Conservation (phyloP, 1,140 invertebrate genomes). For the Hylaeus anthracinus region DNA sequence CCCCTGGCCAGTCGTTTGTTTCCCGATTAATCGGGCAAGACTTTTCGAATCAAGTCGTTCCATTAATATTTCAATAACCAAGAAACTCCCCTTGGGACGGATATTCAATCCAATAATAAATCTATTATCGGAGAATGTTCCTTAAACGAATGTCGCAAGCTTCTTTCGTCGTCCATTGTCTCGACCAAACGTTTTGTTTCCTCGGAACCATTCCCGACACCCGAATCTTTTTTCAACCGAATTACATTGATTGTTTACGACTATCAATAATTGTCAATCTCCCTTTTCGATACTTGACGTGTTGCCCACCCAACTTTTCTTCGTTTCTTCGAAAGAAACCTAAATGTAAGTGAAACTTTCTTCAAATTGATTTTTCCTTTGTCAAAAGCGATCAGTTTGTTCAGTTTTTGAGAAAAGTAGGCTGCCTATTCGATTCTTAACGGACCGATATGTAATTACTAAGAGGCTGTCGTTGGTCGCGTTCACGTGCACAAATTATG, state of each 20-base stretch:
- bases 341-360: too few relatives aligned
- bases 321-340: too few relatives aligned
- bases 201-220: background rate
- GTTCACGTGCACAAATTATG: slow-evolving; percentile 2
- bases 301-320: too few relatives aligned
- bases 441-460: slow-evolving; percentile 5
- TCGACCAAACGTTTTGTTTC: background rate
- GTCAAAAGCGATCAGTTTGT: background rate
- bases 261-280: too few relatives aligned
- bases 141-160: background rate
- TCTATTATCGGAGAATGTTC: background rate
- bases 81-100: slow-evolving; percentile 30
- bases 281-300: too few relatives aligned
- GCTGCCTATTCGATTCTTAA: background rate
- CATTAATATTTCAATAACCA: slow-evolving; percentile 60
- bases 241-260: background rate
- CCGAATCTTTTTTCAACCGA: background rate
- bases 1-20: slow-evolving; percentile 43
- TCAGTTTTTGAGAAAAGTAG: too few relatives aligned
- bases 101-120: slow-evolving; percentile 6
- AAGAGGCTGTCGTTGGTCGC: background rate
- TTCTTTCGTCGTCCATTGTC: background rate
- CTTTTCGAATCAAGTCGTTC: slow-evolving; percentile 22
- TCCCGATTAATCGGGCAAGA: slow-evolving; percentile 51
- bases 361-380: too few relatives aligned